Percentiles rank a stretch among this genome's conserved stretches.
Evolutionary conservation across 2,888 invertebrate genomes (phyloP).

Genomic region (Cantharis nigra): DNA sequence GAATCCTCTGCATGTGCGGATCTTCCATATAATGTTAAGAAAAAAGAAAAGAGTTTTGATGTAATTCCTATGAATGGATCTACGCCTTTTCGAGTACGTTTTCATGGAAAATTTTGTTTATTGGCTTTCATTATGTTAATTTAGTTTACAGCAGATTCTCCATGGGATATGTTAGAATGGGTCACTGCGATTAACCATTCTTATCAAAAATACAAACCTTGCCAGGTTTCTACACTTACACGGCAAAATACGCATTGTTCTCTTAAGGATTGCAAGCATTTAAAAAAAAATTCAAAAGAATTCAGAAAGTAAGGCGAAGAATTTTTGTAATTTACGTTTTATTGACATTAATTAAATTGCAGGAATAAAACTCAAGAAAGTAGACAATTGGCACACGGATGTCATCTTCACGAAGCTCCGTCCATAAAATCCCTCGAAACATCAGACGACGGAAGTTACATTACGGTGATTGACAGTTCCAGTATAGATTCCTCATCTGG

Average conservation of each 20-base stretch:
- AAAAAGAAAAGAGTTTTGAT: slow-evolving; percentile 17
- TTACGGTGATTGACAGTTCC: neutral
- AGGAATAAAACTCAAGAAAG: slow-evolving; percentile 3
- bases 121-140: neutral
- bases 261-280: no score
- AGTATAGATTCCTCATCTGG: slow-evolving; percentile 7
- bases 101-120: neutral
- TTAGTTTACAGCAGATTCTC: slow-evolving; percentile 29
- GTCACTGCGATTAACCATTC: slow-evolving; percentile 21
- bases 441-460: slow-evolving; percentile 1
- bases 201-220: neutral
- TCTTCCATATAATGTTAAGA: slow-evolving; percentile 17
- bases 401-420: neutral
- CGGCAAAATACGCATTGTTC: no score
- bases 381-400: neutral
- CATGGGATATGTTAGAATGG: slow-evolving; percentile 31
- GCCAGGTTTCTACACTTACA: no score
- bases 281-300: neutral
- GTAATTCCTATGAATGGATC: neutral
- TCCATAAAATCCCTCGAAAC: slow-evolving; percentile 3
- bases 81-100: slow-evolving; percentile 16
- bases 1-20: slow-evolving; percentile 5
- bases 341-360: neutral
- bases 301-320: neutral
- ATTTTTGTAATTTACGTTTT: neutral